Evolutionary conservation across 2,888 invertebrate genomes (phyloP), one percentile per base, ranked within the genome.

Genomic region (Phrixothrix hirtus): DNA sequence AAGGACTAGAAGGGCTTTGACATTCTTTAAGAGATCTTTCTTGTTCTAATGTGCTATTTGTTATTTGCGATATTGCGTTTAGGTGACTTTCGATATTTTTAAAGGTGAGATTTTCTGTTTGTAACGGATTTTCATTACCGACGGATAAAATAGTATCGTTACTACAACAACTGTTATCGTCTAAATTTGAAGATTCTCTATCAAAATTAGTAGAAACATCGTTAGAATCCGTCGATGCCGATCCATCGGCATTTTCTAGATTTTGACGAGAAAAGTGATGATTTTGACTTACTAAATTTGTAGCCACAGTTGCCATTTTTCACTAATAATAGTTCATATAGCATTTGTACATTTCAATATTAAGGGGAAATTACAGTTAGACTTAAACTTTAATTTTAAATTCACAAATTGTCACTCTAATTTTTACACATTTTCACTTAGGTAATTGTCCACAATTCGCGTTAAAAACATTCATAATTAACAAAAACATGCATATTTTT

Each of bases 121-220:
- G 58, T 55, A 46, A 77, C 13, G 83, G 80, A 1, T 83, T 84
- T 64, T 91, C 90, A 68, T 89, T 89, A 3, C 90, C 89, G 58
- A 91, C 90, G 61, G 89, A 90, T 21, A 91, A 70, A 2, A 89
- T 90, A 31, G 90, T 91, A 66, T 88, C 89, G 64, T 88, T 88
- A 63, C 86, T 86, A 61, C 86, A 84, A 59, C 86, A 85, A 52
- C 87, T 87, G 56, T 82, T 81, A 11, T 83, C 81, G 59, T 81
- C 79, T 9, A 81, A 76, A 52, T 79, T 78, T 3, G 72, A 66
- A 10, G 73, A 74, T 57, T 71, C 71, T 35, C 71, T 53, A 31
- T 72, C 72, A 57, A 67, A 71, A 56, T 69, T 62, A 2, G 52
- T 54, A n/a, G 47, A 49, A 26, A 56, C 66, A 48, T 73, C 73